A percentile compares a stretch with the other conserved stretches of the same genome.
These are phyloP conservation scores for Pantherophis vulpinus DNA, from an alignment of 2,797 vertebrate species.

Conservation along the genomic window DNA sequence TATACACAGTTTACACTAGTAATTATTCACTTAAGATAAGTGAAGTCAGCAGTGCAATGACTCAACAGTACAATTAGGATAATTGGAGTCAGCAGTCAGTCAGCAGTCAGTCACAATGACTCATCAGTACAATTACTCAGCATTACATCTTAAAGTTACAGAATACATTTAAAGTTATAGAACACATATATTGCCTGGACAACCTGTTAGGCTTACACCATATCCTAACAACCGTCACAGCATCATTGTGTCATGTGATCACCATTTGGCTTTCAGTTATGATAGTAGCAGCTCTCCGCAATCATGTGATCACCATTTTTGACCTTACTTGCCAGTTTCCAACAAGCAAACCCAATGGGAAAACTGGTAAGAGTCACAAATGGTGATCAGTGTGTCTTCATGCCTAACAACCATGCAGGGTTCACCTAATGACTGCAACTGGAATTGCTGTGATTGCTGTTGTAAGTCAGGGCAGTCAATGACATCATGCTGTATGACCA, in stretches of 20 bases:
- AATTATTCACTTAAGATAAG: too few species aligned
- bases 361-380: background rate
- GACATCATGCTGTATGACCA: background rate
- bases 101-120: too few species aligned
- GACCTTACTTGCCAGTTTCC: background rate
- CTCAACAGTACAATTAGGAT: too few species aligned
- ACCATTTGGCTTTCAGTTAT: background rate
- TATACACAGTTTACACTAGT: too few species aligned
- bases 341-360: background rate
- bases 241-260: background rate
- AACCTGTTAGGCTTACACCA: too few species aligned
- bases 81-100: too few species aligned
- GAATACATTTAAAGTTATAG: too few species aligned
- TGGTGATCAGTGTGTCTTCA: background rate
- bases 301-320: background rate
- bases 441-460: background rate
- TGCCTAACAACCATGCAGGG: background rate
- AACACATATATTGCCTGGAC: too few species aligned
- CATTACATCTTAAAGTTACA: too few species aligned
- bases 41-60: too few species aligned
- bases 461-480: background rate
- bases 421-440: background rate
- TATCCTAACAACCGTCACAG: background rate
- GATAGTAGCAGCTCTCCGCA: background rate
- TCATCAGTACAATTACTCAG: too few species aligned